phyloP scores from a whole-genome alignment of 2,888 invertebrate species.

The Sesamia inferens region DNA sequence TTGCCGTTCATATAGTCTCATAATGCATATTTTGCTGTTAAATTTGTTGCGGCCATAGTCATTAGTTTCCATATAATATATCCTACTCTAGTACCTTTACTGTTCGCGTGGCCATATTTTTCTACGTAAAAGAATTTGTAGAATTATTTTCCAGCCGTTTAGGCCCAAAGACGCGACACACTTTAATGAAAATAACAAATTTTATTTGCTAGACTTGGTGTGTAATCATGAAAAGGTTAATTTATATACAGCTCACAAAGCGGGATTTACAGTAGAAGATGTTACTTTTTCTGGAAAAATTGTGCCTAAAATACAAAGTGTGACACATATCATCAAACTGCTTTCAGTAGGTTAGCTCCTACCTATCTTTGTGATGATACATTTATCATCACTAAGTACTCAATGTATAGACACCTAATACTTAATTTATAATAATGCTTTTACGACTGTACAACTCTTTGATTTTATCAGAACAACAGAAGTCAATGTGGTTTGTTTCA shows the following conservation, averaged over 20 bases:
- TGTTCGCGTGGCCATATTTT: not conserved
- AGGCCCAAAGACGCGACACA: not conserved
- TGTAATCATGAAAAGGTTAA: not conserved
- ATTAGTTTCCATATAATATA: not conserved
- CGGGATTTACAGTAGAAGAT: too few species aligned
- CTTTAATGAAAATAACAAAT: not conserved
- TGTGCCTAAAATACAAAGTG: not conserved
- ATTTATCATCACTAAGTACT: not conserved
- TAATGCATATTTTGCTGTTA: not conserved
- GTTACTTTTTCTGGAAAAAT: not conserved
- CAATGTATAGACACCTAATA: not conserved
- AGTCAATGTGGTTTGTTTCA: constrained; percentile 38
- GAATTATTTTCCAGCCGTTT: not conserved
- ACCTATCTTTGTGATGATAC: constrained; percentile 1
- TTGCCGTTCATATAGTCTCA: not conserved
- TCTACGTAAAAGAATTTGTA: not conserved
- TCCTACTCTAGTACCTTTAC: not conserved
- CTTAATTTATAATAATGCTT: constrained; percentile 7
- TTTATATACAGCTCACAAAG: not conserved
- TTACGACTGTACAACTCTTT: constrained; percentile 16
- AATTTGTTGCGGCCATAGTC: not conserved
- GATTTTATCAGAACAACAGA: constrained; percentile 20
- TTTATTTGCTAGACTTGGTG: not conserved
- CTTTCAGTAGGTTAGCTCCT: constrained; percentile 8
- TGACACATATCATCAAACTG: constrained; percentile 7